Percentiles rank a stretch among this genome's conserved stretches.
Conservation (phyloP, 2,888 invertebrate species). For the Agrotis exclamationis region DNA sequence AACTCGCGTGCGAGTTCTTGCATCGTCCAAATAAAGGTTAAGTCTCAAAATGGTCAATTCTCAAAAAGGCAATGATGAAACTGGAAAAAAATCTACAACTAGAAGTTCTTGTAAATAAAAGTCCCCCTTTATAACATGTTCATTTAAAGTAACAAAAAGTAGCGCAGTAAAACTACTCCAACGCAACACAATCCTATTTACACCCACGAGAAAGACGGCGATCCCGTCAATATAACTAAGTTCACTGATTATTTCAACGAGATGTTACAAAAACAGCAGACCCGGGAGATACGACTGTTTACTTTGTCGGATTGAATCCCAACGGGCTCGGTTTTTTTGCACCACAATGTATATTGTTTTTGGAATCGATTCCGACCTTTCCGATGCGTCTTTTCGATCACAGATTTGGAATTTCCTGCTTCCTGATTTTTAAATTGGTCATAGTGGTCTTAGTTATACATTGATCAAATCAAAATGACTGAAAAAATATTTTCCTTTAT, state of each 20-base stretch:
- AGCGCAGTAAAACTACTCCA: conserved; percentile 5
- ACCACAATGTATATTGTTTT: conserved; percentile 50
- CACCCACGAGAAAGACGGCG: conserved; percentile 27
- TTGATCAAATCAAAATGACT: too few relatives aligned
- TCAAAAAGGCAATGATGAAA: too few relatives aligned
- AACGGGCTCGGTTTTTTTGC: conserved; percentile 52
- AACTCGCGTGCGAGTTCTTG: too few relatives aligned
- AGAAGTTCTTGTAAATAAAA: too few relatives aligned
- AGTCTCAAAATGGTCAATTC: too few relatives aligned
- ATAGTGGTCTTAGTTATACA: not conserved
- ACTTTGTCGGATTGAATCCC: conserved; percentile 59
- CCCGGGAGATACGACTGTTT: conserved; percentile 59
- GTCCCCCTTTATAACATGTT: too few relatives aligned
- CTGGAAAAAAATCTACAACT: too few relatives aligned
- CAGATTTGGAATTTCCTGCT: not conserved
- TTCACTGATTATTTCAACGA: conserved; percentile 60
- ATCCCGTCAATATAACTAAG: conserved; percentile 46
- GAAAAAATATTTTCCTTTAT: too few relatives aligned
- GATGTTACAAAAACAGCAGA: conserved; percentile 52
- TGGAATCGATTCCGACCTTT: conserved; percentile 38
- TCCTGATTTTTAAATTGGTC: conserved; percentile 3
- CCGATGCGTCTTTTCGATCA: conserved; percentile 9
- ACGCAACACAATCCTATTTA: conserved; percentile 1
- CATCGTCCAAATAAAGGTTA: too few relatives aligned
- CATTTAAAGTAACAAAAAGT: too few relatives aligned